phyloP scores from a whole-genome alignment of 2,888 invertebrate species.

The Argyresthia goedartella region DNA sequence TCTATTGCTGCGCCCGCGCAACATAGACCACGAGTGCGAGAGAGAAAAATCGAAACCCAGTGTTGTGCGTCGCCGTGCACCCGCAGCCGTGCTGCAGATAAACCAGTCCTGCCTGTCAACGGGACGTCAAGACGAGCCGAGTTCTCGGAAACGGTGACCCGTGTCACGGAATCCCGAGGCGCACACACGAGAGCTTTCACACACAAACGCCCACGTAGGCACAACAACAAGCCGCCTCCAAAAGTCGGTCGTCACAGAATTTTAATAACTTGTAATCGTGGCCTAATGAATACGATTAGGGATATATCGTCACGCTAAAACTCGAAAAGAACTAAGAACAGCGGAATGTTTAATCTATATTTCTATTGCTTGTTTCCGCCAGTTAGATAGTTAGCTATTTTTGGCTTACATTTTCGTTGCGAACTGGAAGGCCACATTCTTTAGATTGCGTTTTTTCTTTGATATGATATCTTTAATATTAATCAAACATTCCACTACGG shows the following conservation, averaged over 20 bases:
- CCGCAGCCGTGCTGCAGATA: slow-evolving; percentile 27
- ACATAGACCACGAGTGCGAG: slow-evolving; percentile 25
- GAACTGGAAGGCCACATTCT: slow-evolving; percentile 27
- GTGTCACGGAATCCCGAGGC: slow-evolving; percentile 68
- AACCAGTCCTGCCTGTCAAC: slow-evolving; percentile 71
- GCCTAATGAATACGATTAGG: slow-evolving; percentile 5
- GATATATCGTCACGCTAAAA: background rate
- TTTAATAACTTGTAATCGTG: slow-evolving; percentile 25
- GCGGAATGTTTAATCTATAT: background rate
- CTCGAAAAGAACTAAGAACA: background rate
- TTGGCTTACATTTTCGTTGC: slow-evolving; percentile 3
- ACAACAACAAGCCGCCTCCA: slow-evolving; percentile 18
- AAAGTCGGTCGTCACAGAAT: slow-evolving; percentile 31
- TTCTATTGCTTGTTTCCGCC: background rate
- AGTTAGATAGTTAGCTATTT: background rate
- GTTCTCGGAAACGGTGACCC: slow-evolving; percentile 69
- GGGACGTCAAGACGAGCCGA: slow-evolving; percentile 66
- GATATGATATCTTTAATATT: slow-evolving; percentile 4
- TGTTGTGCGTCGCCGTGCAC: slow-evolving; percentile 52
- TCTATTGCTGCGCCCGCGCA: slow-evolving; percentile 40
- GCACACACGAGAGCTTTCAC: slow-evolving; percentile 32
- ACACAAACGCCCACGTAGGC: slow-evolving; percentile 20
- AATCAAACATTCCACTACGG: slow-evolving; percentile 4
- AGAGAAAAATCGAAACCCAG: slow-evolving; percentile 40
- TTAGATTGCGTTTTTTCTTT: slow-evolving; percentile 14